Evolutionary conservation across 1,140 invertebrate genomes (phyloP), one percentile per base, ranked within the genome.

Genomic region (Brachionus rotundiformis): DNA sequence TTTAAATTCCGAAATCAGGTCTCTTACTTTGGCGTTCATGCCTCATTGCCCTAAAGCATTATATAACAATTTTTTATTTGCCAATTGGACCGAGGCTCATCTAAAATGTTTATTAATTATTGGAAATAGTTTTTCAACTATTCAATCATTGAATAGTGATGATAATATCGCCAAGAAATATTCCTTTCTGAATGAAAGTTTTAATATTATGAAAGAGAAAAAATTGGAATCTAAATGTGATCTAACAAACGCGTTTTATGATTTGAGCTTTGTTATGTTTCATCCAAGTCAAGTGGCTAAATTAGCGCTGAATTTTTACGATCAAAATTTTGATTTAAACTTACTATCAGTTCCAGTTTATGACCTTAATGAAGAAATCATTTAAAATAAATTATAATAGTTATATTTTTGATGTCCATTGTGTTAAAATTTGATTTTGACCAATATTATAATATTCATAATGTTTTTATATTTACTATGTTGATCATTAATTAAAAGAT

Each of bases 41-140:
- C 76, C 76, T 8, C 76, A 79, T 39, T 79, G 76, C n/a, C 47
- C 47, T 6, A 79, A 79, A 27, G 47, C 47, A 19, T 63, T 79
- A 25, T 79, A 79, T 31, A 63, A 79, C 11, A 79, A 79, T 33
- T 63, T 79, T 54, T 39, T 79, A 54, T 59, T 33, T 41, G 47
- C 59, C 2, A 79, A 79, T 39, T 79, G 76, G 76, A 39, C 6
- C 3, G 13, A 10, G n/a, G 19, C 33, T 29, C 23, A n/a, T 36
- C 36, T 79, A 33, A 39, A 41, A 63, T 36, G 47, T 36, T 19
- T 79, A 3, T 33, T 79, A 25, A 19, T 79, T 3, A 19, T 79
- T 11, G 76, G 76, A 16, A 79, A 79, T 25, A 79, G 76, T 39
- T 63, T 79, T 54, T 19, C 0, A 36, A 27, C 76, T 8, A 39